Base-by-base conservation (phyloP, 2,888 invertebrate genomes). In the Miltochrista miniata region DNA sequence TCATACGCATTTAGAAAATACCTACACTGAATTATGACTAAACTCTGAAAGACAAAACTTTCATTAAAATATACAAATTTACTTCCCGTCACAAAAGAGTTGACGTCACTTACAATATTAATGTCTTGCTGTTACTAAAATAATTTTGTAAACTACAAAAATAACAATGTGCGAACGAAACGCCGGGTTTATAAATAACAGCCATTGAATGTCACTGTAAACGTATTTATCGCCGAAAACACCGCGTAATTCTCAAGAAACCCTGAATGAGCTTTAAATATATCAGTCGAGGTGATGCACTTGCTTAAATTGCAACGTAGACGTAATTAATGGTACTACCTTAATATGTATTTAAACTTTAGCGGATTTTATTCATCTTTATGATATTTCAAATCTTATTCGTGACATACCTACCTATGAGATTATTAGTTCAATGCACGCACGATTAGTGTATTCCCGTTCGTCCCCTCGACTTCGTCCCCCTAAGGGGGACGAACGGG, bases 71-170 rank as follows among this genome's bases (percentile, higher is more conserved):
- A 24, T 4, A 24, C 18, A 4, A 42, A 14, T 12, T 15, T 29
- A 30, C 38, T 33, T 18, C 50, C 35, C 36, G 36, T 50, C 59
- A 59, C 55, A 68, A 59, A 59, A 55, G 58, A 41, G 31, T 42
- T 66, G 63, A 61, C 67, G 67, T 68, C 63, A 69, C 34, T 31
- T 30, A 11, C 44, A 44, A 55, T 53, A 57, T 37, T 44, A 24
- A 24, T 44, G 44, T 12, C 35, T 42, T 30, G 15, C 36, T 36
- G 39, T 50, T 53, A 59, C 69, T 15, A 55, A 68, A 68, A 69
- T 66, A 65, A 66, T 56, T 61, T 59, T 66, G 67, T 63, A 56
- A 49, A 50, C 40, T 45, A 44, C 55, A 54, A 63, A 66, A 69
- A 66, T 69, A 68, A 68, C 67, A 66, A 61, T 68, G 40, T 42